Percentiles rank a stretch among this genome's conserved stretches.
phyloP scores from a whole-genome alignment of 2,888 invertebrate genomes.

The Caenorhabditis wallacei region DNA sequence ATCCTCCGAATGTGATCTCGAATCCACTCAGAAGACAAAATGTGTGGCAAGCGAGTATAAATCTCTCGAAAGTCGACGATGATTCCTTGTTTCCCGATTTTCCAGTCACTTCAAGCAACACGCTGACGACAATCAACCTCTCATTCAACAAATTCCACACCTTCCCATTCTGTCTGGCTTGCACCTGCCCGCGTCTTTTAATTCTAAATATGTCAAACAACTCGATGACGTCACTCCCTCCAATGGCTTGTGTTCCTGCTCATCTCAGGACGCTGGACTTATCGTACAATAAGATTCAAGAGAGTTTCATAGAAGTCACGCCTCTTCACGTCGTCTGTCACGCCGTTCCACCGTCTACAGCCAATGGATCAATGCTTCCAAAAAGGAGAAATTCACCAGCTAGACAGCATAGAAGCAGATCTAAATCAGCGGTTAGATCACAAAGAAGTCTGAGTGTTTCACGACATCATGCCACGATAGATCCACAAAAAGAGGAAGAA shows the following conservation, averaged over 20 bases:
- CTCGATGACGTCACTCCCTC: conserved; percentile 85
- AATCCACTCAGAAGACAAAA: conserved; percentile 66
- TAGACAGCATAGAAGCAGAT: conserved; percentile 76
- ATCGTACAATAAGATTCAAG: conserved; percentile 91
- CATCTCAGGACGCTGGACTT: conserved; percentile 87
- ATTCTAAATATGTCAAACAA: conserved; percentile 95
- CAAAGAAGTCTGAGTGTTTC: conserved; percentile 81
- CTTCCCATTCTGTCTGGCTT: conserved; percentile 92
- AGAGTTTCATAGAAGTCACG: conserved; percentile 59
- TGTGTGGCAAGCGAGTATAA: conserved; percentile 70
- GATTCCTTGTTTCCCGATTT: conserved; percentile 84
- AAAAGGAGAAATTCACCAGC: conserved; percentile 67
- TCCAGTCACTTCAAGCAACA: conserved; percentile 74
- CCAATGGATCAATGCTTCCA: conserved; percentile 62
- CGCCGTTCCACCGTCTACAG: conserved; percentile 66
- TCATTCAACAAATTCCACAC: conserved; percentile 93
- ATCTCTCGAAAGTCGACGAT: conserved; percentile 73
- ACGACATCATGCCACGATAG: conserved; percentile 63
- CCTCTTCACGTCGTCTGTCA: conserved; percentile 67
- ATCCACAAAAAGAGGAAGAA: conserved; percentile 63
- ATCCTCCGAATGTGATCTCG: conserved; percentile 58
- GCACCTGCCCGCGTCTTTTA: conserved; percentile 91
- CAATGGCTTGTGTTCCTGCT: conserved; percentile 71
- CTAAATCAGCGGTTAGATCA: conserved; percentile 82
- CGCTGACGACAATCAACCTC: conserved; percentile 89